Evolutionary conservation across 2,797 vertebrate genomes (phyloP), one percentile per base, ranked within the genome.

Genomic region (Peromyscus nudipes): DNA sequence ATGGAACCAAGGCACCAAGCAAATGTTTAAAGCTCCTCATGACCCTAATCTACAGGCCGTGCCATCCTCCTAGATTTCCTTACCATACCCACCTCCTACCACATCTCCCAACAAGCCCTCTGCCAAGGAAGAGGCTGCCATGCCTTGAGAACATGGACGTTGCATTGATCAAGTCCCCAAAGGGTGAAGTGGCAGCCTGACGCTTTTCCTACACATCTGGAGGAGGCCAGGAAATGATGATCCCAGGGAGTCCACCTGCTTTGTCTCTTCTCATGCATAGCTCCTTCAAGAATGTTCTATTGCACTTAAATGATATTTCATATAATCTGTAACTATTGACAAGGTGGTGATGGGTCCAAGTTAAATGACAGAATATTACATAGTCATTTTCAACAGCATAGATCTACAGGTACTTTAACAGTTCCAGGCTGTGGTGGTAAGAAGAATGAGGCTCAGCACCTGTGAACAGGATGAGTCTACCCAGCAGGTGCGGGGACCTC

Each of bases 101-200:
- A 11, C 0, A 19, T 10, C 4, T 9, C 64, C 17, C 75, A 29
- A 65, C 31, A 25, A 92, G 4, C 73, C n/a, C 31, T 40, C 14
- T 34, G 40, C 5, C 65, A 4, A 6, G 73, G 29, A 62, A 2
- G 7, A 52, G 31, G 8, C 16, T 11, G 40, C 62, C 13, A 12
- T 55, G 13, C 73, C 71, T 65, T 16, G 34, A 77, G 57, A n/a
- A 43, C 17, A 13, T 4, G 23, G 82, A n/a, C 21, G n/a, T 6
- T 0, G 0, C 0, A 0, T 3, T 57, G 62, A 49, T 8, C 0
- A 17, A 5, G 2, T 17, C 16, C 60, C 79, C 8, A 27, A 34
- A 11, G 43, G 71, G 34, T 34, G 0, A 21, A 4, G 23, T 0
- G 11, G 23, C 6, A 29, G 27, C 31, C 43, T 23, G 16, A 29